phyloP scores from a whole-genome alignment of 2,888 invertebrate genomes.

The Tricholauxania praeusta region DNA sequence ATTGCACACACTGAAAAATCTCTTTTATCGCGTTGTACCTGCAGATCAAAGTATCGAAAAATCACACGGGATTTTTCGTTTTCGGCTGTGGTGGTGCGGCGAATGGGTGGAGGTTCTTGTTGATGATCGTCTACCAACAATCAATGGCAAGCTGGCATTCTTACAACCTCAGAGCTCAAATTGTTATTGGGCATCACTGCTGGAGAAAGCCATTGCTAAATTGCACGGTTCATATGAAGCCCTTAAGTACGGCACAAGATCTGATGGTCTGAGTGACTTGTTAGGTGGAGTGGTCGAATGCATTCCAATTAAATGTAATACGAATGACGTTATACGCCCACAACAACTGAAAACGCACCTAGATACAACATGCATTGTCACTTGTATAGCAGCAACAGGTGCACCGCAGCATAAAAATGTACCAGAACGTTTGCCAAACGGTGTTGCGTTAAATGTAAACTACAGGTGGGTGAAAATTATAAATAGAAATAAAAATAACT shows the following conservation, averaged over 20 bases:
- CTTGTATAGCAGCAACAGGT: constrained; percentile 72
- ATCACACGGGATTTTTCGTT: constrained; percentile 85
- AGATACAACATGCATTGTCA: constrained; percentile 87
- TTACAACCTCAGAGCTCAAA: constrained; percentile 84
- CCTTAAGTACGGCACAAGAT: constrained; percentile 88
- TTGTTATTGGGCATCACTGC: constrained; percentile 88
- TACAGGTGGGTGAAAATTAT: constrained; percentile 69
- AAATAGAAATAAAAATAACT: too few relatives aligned
- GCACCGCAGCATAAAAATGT: constrained; percentile 70
- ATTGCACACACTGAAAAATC: constrained; percentile 84
- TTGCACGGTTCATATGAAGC: constrained; percentile 95
- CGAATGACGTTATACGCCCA: constrained; percentile 72
- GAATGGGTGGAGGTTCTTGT: constrained; percentile 92
- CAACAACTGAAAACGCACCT: constrained; percentile 77
- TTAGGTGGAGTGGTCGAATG: constrained; percentile 92
- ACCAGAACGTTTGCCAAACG: constrained; percentile 74
- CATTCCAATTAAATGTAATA: constrained; percentile 77
- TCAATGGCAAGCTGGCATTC: constrained; percentile 87
- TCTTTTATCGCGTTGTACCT: constrained; percentile 92
- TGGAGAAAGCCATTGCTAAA: constrained; percentile 96
- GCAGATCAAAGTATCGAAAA: constrained; percentile 86
- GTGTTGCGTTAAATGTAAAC: constrained; percentile 83
- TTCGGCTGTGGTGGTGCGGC: constrained; percentile 94
- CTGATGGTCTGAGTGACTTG: constrained; percentile 89
- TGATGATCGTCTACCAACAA: constrained; percentile 90